Percentiles rank a stretch among this genome's conserved stretches.
phyloP scores from a whole-genome alignment of 2,888 invertebrate genomes.

The Drosophila borborema region DNA sequence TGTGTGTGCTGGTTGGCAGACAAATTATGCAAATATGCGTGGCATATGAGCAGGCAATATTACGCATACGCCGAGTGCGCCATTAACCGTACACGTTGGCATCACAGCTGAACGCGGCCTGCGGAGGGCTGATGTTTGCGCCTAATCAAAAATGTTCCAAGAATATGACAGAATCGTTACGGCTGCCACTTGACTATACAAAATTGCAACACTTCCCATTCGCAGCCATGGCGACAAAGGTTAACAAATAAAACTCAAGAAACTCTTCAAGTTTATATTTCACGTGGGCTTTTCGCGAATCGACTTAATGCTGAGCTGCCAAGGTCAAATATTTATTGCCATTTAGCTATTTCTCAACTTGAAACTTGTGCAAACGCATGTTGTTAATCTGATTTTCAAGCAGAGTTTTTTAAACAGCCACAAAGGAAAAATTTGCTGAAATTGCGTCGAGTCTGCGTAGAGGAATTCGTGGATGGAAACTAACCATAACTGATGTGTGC shows the following conservation, averaged over 20 bases:
- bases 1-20: constrained; percentile 35
- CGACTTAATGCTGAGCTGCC: not conserved
- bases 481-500: constrained; percentile 19
- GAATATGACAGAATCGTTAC: constrained; percentile 49
- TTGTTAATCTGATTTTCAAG: not conserved
- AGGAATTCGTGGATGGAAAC: constrained; percentile 15
- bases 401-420: not conserved
- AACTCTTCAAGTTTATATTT: not conserved
- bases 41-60: constrained; percentile 72
- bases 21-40: constrained; percentile 76
- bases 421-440: constrained; percentile 2
- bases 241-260: not conserved
- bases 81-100: constrained; percentile 60
- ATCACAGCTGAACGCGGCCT: not conserved
- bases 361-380: not conserved
- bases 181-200: constrained; percentile 23
- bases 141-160: constrained; percentile 65
- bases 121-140: constrained; percentile 37
- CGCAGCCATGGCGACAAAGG: not conserved
- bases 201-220: constrained; percentile 29
- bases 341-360: not conserved
- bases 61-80: constrained; percentile 75
- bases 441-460: constrained; percentile 2
- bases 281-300: too few relatives aligned
- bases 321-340: not conserved